A percentile compares a stretch with the other conserved stretches of the same genome.
These are phyloP conservation scores for Tetragonisca angustula DNA, from an alignment of 2,888 invertebrate species.

Conservation along the genomic window DNA sequence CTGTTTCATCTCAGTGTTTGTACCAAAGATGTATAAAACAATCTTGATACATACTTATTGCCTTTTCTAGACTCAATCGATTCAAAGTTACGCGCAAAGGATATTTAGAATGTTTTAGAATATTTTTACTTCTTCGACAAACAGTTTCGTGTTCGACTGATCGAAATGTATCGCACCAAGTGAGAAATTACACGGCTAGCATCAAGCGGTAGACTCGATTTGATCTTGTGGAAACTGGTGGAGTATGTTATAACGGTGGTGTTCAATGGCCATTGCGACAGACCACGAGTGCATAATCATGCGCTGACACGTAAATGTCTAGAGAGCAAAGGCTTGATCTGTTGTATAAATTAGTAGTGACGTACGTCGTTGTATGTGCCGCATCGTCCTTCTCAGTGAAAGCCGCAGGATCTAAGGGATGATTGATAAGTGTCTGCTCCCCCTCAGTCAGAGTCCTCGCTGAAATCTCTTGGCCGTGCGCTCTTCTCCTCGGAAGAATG, in stretches of 20 bases:
- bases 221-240: not conserved
- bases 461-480: constrained; percentile 20
- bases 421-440: constrained; percentile 48
- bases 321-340: constrained; percentile 75
- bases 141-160: too few species aligned
- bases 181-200: not conserved
- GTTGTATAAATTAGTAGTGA: constrained; percentile 76
- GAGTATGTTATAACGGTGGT: not conserved
- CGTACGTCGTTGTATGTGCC: constrained; percentile 73
- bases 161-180: not conserved
- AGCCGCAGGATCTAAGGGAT: constrained; percentile 55
- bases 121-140: too few species aligned
- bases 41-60: too few species aligned
- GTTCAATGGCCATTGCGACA: constrained; percentile 62
- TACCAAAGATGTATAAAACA: too few species aligned
- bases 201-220: not conserved
- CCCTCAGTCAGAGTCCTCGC: constrained; percentile 7
- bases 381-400: constrained; percentile 67
- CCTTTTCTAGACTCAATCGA: too few species aligned
- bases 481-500: constrained; percentile 14
- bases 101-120: too few species aligned
- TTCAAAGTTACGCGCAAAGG: too few species aligned
- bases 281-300: constrained; percentile 61
- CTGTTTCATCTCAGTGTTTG: too few species aligned
- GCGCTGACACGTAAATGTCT: constrained; percentile 71